Percentiles rank a stretch among this genome's conserved stretches.
phyloP scores from a whole-genome alignment of 92 coral and sea anemone species.

The Scolanthus callimorphus region DNA sequence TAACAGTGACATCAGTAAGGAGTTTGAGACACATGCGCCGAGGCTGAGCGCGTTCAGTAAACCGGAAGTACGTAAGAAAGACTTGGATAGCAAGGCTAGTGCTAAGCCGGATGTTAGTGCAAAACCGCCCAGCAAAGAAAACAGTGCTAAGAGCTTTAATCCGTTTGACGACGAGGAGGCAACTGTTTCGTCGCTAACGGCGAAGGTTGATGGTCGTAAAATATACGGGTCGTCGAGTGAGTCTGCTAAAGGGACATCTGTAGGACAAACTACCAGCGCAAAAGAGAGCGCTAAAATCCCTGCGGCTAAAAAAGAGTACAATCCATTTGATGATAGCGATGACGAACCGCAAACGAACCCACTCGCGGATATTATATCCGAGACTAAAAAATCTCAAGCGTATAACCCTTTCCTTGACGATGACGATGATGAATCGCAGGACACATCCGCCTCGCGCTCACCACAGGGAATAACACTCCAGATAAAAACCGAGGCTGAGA shows the following conservation, averaged over 20 bases:
- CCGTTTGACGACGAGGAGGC: constrained; percentile 65
- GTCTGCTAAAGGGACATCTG: neutral
- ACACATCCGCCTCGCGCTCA: neutral
- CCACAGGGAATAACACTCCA: constrained; percentile 5
- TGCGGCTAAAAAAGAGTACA: constrained; percentile 5
- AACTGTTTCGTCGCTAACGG: neutral
- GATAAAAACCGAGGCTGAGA: constrained; percentile 30
- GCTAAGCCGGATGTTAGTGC: neutral
- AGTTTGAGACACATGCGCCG: neutral
- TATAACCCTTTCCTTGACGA: constrained; percentile 78
- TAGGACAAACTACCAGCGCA: neutral
- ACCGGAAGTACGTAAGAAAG: neutral
- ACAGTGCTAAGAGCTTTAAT: constrained; percentile 29
- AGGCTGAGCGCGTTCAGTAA: neutral
- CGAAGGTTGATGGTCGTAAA: neutral
- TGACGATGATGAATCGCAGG: constrained; percentile 18
- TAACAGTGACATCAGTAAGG: neutral
- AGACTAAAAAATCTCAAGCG: constrained; percentile 20
- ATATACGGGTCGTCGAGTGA: neutral
- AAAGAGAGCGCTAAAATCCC: neutral
- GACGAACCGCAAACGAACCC: constrained; percentile 15
- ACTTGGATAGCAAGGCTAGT: neutral
- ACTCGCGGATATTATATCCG: constrained; percentile 21
- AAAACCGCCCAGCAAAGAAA: neutral
- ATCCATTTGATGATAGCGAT: constrained; percentile 30